Evolutionary conservation across 1,140 invertebrate species (phyloP), one percentile per base, ranked within the genome.

Genomic region (Temnothorax longispinosus): DNA sequence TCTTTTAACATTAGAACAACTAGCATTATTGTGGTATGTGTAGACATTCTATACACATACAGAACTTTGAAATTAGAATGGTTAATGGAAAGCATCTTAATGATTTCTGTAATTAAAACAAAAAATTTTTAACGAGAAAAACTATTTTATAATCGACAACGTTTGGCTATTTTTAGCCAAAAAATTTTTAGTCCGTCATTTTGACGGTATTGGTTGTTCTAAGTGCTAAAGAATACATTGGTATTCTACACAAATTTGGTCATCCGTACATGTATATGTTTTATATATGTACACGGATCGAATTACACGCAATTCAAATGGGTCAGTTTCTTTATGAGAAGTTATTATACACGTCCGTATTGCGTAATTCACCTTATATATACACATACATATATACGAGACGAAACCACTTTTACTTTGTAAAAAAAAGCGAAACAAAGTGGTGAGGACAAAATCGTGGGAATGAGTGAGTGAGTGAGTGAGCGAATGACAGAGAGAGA

Each of bases 371-470:
- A 44, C 2, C 11, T 41, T 86, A 65, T 64, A 64, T 56, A 41
- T 35, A n/a, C 5, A 64, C 15, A 7, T 56, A 21, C 11, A 38
- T 38, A 58, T 64, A 74, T 38, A 38, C 5, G 32, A 52, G 67
- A 58, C 5, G 32, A 52, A 60, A 52, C 38, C 15, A 69, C 54
- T 85, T 85, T 85, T 47, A 21, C 52, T 91, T 88, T 87, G 47
- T 47, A 41, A 44, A 52, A 47, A 27, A 8, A 50, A 85, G 38
- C 41, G 2, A 78, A 35, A 41, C 21, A 41, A 54, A 71, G 13
- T 7, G 1, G 7, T 50, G 15, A 7, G 15, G 11, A 67, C 3
- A 76, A 47, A 38, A 54, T 78, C 15, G 32, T 18, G 52, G 44
- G n/a, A 18, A 0, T 52, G 8, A 18, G 11, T 18, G 50, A 52